These are phyloP conservation scores for Lucilia sericata DNA, from an alignment of 1,140 invertebrate genomes.

Conservation along the genomic window DNA sequence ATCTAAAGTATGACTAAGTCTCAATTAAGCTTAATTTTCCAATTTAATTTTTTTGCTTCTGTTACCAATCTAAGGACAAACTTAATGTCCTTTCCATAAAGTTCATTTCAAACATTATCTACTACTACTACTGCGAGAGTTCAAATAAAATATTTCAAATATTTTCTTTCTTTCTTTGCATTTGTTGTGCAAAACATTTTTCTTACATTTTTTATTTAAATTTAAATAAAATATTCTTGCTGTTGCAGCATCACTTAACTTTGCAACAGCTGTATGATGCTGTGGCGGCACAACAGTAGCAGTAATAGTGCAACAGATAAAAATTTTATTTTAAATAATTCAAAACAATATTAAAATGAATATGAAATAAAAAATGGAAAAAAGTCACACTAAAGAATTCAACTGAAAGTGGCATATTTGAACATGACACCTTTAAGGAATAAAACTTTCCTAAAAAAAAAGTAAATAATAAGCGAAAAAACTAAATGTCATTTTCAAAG, in stretches of 20 bases:
- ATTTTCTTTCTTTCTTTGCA: neutral
- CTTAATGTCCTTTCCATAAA: neutral
- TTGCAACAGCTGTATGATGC: neutral
- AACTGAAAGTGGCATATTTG: conserved; percentile 38
- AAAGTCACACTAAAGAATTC: conserved; percentile 20
- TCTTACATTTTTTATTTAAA: neutral
- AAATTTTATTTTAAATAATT: neutral
- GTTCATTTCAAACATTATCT: neutral
- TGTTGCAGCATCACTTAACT: neutral
- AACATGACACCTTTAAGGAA: conserved; percentile 29
- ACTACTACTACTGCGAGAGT: neutral
- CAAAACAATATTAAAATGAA: neutral
- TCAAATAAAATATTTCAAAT: conserved; percentile 21
- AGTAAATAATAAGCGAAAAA: too few species aligned
- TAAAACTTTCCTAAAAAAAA: neutral
- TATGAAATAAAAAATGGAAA: neutral
- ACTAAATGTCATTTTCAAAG: neutral
- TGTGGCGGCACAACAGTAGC: neutral
- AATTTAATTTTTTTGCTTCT: too few species aligned
- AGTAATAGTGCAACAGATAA: neutral
- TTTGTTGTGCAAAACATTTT: conserved; percentile 5
- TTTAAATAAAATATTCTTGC: conserved; percentile 8
- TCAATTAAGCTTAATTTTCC: too few species aligned
- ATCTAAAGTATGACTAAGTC: too few species aligned
- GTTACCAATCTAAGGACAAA: too few species aligned